Base-by-base conservation (phyloP, 1,140 invertebrate genomes). In the Whitmania pigra region DNA sequence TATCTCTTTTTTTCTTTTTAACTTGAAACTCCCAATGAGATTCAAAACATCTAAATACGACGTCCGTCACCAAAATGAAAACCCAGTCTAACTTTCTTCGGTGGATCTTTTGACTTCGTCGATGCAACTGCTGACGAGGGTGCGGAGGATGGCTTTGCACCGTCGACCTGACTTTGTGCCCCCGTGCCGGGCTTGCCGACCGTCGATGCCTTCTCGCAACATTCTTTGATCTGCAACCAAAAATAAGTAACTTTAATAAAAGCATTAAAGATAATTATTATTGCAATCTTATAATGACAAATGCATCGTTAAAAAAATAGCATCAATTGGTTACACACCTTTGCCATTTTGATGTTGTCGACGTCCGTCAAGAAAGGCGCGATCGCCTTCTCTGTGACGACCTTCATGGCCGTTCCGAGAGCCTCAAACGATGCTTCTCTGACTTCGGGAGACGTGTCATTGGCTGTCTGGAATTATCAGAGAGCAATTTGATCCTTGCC, bases 351-450 rank as follows among this genome's bases (percentile, higher is more conserved):
- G 6, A 96, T 81, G 79, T 92, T 73, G 63, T 79, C 94, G 4
- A 98, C 82, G 80, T 97, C 94, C 7, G 86, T 85, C 22, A 97
- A 84, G 77, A 95, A 91, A 0, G 92, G 89, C 55, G 17, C 55
- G 7, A 73, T 69, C 6, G 55, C 86, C 82, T 94, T 95, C 78
- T 98, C 95, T 25, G 93, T 90, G 17, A 96, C 88, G 2, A 95
- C 85, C 83, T 96, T 97, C 84, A 94, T 89, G 2, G 92, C 87
- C 0, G 92, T 94, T n/a, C 94, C 95, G 13, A 98, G 80, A 2
- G 94, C 93, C 81, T 94, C 90, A 7, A 79, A 83, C 4, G 80
- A 79, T 3, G 81, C 80, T 67, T 84, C 84, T 55, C 83, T 73
- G 7, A 84, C 83, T 69, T 82, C 81, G 15, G 77, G 77, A n/a